These are phyloP conservation scores for Trachelus stipa DNA, from an alignment of 2,888 invertebrate species.

Conservation along the genomic window DNA sequence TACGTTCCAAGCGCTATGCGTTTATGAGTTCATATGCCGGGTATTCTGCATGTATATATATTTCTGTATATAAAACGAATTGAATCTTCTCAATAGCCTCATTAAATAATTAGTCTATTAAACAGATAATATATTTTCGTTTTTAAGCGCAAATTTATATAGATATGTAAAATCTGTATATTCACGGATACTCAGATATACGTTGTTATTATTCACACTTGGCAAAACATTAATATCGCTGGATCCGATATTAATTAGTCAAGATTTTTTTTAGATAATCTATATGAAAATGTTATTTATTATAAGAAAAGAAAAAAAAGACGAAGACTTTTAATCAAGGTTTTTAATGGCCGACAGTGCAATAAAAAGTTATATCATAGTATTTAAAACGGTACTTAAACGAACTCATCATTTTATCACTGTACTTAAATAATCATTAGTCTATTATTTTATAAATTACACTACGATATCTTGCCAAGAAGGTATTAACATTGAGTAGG, in stretches of 20 bases:
- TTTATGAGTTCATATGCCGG: slow-evolving; percentile 49
- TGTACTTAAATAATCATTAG: background rate
- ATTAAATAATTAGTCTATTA: slow-evolving; percentile 1
- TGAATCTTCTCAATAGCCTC: background rate
- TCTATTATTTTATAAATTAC: background rate
- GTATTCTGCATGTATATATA: slow-evolving; percentile 27
- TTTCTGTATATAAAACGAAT: background rate
- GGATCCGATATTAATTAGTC: slow-evolving; percentile 1
- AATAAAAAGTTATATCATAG: slow-evolving; percentile 38
- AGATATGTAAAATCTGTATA: background rate
- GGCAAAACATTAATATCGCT: slow-evolving; percentile 12
- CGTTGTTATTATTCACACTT: background rate
- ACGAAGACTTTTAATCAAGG: background rate
- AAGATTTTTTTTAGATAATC: background rate
- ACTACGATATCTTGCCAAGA: slow-evolving; percentile 43
- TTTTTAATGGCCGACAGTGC: slow-evolving; percentile 49
- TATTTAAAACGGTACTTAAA: background rate
- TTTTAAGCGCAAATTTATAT: slow-evolving; percentile 8
- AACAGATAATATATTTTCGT: slow-evolving; percentile 1
- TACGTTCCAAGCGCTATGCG: slow-evolving; percentile 28
- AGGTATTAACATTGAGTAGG: slow-evolving; percentile 34
- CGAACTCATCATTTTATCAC: background rate
- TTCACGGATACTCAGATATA: slow-evolving; percentile 9
- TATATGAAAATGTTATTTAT: background rate
- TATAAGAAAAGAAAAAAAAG: background rate